Conservation (phyloP, 2,797 vertebrate species). For the Gallinago stenura region DNA sequence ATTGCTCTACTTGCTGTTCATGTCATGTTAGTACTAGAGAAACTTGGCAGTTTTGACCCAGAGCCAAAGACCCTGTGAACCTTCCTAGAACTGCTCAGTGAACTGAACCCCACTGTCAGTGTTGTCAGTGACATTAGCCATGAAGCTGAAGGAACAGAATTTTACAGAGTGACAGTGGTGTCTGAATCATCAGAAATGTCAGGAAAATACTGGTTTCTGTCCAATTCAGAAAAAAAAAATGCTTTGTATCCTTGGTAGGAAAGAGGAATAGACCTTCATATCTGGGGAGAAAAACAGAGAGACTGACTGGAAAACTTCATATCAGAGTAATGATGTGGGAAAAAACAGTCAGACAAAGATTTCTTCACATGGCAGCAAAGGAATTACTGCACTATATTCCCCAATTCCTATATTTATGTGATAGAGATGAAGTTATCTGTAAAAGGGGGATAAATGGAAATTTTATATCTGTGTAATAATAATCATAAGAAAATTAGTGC, state of each 20-base stretch:
- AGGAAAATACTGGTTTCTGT: background rate
- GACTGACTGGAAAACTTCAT: background rate
- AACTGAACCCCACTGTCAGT: background rate
- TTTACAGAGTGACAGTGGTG: background rate
- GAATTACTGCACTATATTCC: background rate
- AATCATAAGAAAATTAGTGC: background rate
- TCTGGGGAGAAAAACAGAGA: background rate
- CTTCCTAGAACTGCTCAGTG: background rate
- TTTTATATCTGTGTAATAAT: background rate
- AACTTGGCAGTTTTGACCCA: slow-evolving; percentile 14
- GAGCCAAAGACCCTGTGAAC: background rate
- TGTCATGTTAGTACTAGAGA: background rate
- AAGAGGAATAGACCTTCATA: background rate
- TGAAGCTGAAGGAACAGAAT: background rate
- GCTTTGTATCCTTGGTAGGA: background rate
- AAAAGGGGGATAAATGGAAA: background rate
- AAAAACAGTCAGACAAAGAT: background rate
- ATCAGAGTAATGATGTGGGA: background rate
- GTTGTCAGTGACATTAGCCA: background rate
- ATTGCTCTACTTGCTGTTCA: background rate
- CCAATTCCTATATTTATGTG: background rate
- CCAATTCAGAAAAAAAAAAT: background rate
- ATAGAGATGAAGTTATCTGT: background rate
- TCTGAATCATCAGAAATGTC: background rate
- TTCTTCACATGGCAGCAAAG: background rate